Conservation (phyloP, 2,888 invertebrate genomes). For the Esperia sulphurella region DNA sequence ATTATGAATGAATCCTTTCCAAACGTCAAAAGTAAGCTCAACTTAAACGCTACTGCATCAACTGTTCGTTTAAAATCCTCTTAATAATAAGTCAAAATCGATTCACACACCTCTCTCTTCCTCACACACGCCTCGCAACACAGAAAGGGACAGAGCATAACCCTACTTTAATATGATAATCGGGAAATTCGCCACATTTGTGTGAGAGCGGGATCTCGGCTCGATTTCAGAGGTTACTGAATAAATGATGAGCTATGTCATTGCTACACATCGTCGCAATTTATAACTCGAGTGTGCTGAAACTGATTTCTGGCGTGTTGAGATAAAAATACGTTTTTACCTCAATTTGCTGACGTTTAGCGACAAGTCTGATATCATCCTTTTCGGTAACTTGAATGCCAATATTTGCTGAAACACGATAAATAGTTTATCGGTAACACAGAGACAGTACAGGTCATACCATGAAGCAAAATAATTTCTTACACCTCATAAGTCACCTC, state of each 20-base stretch:
- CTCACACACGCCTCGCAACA: not conserved
- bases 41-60: not conserved
- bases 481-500: too few species aligned
- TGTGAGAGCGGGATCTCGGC: slow-evolving; percentile 28
- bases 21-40: not conserved
- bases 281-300: slow-evolving; percentile 24
- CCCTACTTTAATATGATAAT: slow-evolving; percentile 70
- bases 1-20: not conserved
- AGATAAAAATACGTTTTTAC: not conserved
- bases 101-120: not conserved
- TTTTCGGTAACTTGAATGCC: too few species aligned
- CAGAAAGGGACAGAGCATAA: slow-evolving; percentile 23
- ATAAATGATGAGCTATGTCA: slow-evolving; percentile 56
- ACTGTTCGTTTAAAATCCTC: slow-evolving; percentile 3
- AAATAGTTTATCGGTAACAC: too few species aligned
- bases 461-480: too few species aligned
- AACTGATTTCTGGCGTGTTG: slow-evolving; percentile 15
- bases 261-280: slow-evolving; percentile 45
- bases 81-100: slow-evolving; percentile 12
- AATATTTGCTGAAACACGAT: too few species aligned
- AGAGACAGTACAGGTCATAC: too few species aligned
- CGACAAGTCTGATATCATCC: too few species aligned
- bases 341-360: not conserved
- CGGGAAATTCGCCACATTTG: slow-evolving; percentile 60
- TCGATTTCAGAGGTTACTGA: slow-evolving; percentile 46